These are phyloP conservation scores for Plebejus melissa DNA, from an alignment of 2,888 invertebrate genomes.

Conservation along the genomic window DNA sequence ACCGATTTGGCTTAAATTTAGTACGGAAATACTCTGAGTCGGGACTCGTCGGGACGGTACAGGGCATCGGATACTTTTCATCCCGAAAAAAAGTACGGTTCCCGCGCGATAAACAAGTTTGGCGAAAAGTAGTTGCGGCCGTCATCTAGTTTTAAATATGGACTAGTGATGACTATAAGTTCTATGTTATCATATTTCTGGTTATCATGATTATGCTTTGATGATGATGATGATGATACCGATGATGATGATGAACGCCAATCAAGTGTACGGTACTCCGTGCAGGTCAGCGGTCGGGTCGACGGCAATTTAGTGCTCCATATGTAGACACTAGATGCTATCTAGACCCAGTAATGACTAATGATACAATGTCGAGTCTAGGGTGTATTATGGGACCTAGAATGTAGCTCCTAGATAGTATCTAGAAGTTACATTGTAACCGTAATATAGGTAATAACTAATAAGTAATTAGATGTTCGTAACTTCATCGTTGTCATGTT, in stretches of 20 bases:
- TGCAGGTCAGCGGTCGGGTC: constrained; percentile 21
- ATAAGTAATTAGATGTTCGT: background rate
- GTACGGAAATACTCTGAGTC: too few species aligned
- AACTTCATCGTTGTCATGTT: background rate
- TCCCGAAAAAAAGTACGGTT: too few species aligned
- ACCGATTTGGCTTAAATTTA: too few species aligned
- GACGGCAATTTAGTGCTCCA: constrained; percentile 28
- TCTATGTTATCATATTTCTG: too few species aligned
- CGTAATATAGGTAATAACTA: background rate
- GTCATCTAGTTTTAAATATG: too few species aligned
- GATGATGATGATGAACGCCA: constrained; percentile 1
- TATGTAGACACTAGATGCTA: constrained; percentile 22
- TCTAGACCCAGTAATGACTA: constrained; percentile 10
- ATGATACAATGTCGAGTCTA: constrained; percentile 16
- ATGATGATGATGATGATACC: background rate
- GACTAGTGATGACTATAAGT: too few species aligned
- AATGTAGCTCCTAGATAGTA: background rate
- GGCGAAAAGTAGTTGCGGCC: too few species aligned
- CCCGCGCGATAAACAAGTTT: too few species aligned
- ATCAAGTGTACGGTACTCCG: background rate
- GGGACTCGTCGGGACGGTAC: too few species aligned
- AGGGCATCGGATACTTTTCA: too few species aligned
- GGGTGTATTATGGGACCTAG: background rate
- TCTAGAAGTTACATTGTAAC: background rate
- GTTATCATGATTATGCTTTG: too few species aligned